phyloP scores from a whole-genome alignment of 2,888 invertebrate species.

The Dasysyrphus albostriatus region DNA sequence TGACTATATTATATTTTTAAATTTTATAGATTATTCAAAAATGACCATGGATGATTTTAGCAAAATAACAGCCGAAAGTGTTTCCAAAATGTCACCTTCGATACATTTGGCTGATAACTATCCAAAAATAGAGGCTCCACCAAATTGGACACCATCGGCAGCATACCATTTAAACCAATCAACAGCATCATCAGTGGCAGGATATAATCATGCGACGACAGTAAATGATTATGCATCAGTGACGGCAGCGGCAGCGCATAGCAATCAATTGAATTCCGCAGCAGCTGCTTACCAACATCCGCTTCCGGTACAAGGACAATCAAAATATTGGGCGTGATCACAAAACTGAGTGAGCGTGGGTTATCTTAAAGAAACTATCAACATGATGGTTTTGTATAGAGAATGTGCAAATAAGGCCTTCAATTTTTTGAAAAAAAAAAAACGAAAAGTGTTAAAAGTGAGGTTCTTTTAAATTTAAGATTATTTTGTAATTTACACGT shows the following conservation, averaged over 20 bases:
- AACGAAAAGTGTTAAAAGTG: constrained; percentile 41
- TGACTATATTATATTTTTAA: neutral
- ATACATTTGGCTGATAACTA: constrained; percentile 82
- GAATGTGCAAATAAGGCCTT: constrained; percentile 64
- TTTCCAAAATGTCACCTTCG: constrained; percentile 83
- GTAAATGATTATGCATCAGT: constrained; percentile 80
- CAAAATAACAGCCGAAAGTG: constrained; percentile 83
- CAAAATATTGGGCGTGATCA: constrained; percentile 82
- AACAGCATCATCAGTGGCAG: constrained; percentile 80
- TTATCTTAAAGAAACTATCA: neutral
- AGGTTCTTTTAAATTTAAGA: constrained; percentile 25
- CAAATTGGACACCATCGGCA: constrained; percentile 82
- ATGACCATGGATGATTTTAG: constrained; percentile 84
- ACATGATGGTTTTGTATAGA: constrained; percentile 2
- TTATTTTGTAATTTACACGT: neutral
- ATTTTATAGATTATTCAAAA: constrained; percentile 85
- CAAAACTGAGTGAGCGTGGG: neutral
- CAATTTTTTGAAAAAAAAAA: constrained; percentile 44
- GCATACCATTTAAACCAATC: constrained; percentile 82
- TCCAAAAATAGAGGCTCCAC: constrained; percentile 81
- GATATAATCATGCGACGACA: constrained; percentile 80
- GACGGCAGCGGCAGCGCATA: constrained; percentile 75
- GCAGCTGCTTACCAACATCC: constrained; percentile 82
- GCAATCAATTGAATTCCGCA: constrained; percentile 78
- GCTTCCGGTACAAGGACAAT: constrained; percentile 80